Evolutionary conservation across 2,888 invertebrate genomes (phyloP).

Genomic region (Cephalotes varians): DNA sequence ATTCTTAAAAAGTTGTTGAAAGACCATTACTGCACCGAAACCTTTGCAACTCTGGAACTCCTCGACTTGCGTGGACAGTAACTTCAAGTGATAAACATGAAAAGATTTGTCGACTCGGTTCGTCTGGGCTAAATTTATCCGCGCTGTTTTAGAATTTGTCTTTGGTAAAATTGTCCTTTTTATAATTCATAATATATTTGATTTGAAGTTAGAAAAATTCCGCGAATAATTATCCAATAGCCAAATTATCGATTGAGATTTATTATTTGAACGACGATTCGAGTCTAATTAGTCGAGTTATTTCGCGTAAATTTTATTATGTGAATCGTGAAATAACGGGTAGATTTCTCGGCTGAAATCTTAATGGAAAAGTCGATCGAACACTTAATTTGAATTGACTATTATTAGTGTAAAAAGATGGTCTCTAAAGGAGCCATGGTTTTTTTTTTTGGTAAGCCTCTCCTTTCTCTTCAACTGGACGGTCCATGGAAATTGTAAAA

Average conservation of each 20-base stretch:
- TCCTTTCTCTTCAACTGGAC: constrained; percentile 57
- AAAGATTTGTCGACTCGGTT: constrained; percentile 31
- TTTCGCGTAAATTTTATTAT: constrained; percentile 6
- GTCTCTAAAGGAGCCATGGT: constrained; percentile 34
- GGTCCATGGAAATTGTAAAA: constrained; percentile 57
- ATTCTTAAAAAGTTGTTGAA: not conserved
- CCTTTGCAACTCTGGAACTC: not conserved
- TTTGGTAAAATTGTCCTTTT: not conserved
- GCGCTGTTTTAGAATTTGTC: not conserved
- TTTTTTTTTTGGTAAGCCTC: constrained; percentile 13
- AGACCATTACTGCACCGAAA: not conserved
- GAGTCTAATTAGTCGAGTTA: constrained; percentile 36
- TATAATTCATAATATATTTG: not conserved
- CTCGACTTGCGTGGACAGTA: not conserved
- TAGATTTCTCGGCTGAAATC: constrained; percentile 14
- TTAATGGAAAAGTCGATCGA: constrained; percentile 32
- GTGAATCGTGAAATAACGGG: constrained; percentile 6
- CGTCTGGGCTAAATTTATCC: constrained; percentile 20
- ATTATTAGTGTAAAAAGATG: constrained; percentile 44
- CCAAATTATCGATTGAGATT: not conserved
- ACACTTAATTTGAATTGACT: constrained; percentile 46
- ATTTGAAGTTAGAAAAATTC: not conserved
- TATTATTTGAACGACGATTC: constrained; percentile 7
- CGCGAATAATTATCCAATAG: not conserved
- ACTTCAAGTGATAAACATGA: constrained; percentile 7